phyloP scores from a whole-genome alignment of 2,888 invertebrate species.

The Rotaria magnacalcarata region DNA sequence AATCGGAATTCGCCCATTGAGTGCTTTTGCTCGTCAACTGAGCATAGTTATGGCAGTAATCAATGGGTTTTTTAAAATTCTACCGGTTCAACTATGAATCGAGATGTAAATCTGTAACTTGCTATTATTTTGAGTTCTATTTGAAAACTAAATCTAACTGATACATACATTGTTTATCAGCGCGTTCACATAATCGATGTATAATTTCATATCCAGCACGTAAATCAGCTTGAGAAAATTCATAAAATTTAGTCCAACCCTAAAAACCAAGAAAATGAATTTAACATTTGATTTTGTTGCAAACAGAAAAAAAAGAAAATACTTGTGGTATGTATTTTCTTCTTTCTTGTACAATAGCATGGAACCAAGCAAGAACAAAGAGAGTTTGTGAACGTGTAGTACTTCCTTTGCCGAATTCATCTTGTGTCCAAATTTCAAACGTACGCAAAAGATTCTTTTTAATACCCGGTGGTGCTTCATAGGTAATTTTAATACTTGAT shows the following conservation, averaged over 20 bases:
- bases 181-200: constrained; percentile 60
- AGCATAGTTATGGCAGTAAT: no score
- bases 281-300: no score
- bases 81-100: no score
- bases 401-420: constrained; percentile 56
- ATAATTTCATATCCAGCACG: constrained; percentile 70
- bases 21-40: no score
- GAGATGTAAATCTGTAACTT: no score
- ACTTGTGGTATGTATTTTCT: constrained; percentile 78
- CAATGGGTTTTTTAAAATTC: no score
- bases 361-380: constrained; percentile 77
- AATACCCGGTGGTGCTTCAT: constrained; percentile 78
- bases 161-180: constrained; percentile 52
- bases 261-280: constrained; percentile 54
- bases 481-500: constrained; percentile 73
- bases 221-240: constrained; percentile 77
- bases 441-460: constrained; percentile 75
- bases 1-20: no score
- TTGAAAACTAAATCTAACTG: no score
- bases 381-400: constrained; percentile 62
- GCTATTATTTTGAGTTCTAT: no score
- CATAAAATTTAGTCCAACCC: constrained; percentile 83
- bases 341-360: constrained; percentile 80
- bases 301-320: background rate
- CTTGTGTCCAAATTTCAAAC: constrained; percentile 68